These are phyloP conservation scores for Deilephila porcellus DNA, from an alignment of 2,888 invertebrate genomes.

Conservation along the genomic window DNA sequence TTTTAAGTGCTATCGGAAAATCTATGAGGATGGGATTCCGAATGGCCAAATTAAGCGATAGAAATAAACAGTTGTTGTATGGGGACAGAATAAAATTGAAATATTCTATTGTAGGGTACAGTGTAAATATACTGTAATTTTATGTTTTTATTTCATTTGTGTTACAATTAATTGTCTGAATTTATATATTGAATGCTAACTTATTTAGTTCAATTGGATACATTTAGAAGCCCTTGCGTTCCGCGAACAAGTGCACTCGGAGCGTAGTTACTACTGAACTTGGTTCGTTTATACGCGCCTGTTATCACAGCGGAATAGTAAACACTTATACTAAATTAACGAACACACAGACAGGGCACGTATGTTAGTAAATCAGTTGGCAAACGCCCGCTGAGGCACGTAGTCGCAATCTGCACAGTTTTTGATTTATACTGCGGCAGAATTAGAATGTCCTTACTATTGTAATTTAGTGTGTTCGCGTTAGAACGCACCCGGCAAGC, in stretches of 20 bases:
- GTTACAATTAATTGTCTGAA: too few relatives aligned
- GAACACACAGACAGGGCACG: conserved; percentile 40
- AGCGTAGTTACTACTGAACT: conserved; percentile 42
- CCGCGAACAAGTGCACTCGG: conserved; percentile 34
- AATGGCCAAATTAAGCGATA: conserved; percentile 2
- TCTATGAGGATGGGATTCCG: conserved; percentile 4
- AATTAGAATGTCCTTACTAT: conserved; percentile 34
- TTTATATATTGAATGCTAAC: too few relatives aligned
- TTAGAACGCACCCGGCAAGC: conserved; percentile 20
- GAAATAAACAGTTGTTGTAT: conserved; percentile 6
- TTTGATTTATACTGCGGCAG: conserved; percentile 35
- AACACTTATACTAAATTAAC: conserved; percentile 49
- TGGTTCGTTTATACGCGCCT: conserved; percentile 37
- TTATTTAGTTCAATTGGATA: too few relatives aligned
- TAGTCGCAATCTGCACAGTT: conserved; percentile 35
- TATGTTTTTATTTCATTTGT: not conserved
- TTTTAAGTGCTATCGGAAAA: conserved; percentile 32
- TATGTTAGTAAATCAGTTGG: conserved; percentile 45
- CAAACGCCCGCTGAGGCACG: conserved; percentile 35
- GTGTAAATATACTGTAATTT: not conserved
- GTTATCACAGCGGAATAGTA: conserved; percentile 46
- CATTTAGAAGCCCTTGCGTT: not conserved
- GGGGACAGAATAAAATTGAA: not conserved
- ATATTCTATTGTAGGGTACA: not conserved
- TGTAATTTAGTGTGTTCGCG: conserved; percentile 26